A percentile compares a stretch with the other conserved stretches of the same genome.
These are phyloP conservation scores for Cyprinodon tularosa DNA, from an alignment of 2,113 vertebrate species.

Conservation along the genomic window DNA sequence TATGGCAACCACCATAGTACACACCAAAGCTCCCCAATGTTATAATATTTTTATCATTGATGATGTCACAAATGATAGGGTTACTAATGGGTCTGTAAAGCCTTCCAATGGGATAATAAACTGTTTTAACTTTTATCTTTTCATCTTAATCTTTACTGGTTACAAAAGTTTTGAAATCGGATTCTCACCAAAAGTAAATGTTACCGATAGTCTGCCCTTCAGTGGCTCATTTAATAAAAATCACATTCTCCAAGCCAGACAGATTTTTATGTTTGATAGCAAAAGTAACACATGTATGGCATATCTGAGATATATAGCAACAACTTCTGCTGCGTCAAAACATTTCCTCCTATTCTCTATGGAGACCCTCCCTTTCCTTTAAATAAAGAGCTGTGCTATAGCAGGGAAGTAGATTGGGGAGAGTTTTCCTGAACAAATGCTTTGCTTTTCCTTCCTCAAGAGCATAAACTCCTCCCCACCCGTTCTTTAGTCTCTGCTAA, in stretches of 20 bases:
- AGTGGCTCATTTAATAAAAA: conserved; percentile 36
- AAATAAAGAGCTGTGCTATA: conserved; percentile 32
- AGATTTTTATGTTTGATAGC: conserved; percentile 1
- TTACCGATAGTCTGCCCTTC: conserved; percentile 51
- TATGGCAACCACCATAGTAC: too few relatives aligned
- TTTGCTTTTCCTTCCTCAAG: conserved; percentile 74
- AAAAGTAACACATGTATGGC: conserved; percentile 38
- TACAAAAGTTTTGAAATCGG: neutral
- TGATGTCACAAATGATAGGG: neutral
- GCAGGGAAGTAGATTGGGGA: conserved; percentile 26
- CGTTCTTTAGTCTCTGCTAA: conserved; percentile 67
- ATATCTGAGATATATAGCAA: conserved; percentile 29
- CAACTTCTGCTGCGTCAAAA: conserved; percentile 31
- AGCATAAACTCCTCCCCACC: conserved; percentile 45
- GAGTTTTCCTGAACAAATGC: conserved; percentile 70
- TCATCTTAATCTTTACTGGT: neutral
- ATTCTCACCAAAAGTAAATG: conserved; percentile 21
- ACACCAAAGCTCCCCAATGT: too few relatives aligned
- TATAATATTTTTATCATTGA: neutral
- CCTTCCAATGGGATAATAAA: neutral
- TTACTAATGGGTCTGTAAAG: neutral
- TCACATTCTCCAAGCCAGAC: conserved; percentile 4
- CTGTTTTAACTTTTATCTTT: neutral
- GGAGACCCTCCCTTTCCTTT: conserved; percentile 75
- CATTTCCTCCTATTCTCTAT: conserved; percentile 73